Conservation (phyloP, 2,888 invertebrate genomes). For the Xestobium rufovillosum region DNA sequence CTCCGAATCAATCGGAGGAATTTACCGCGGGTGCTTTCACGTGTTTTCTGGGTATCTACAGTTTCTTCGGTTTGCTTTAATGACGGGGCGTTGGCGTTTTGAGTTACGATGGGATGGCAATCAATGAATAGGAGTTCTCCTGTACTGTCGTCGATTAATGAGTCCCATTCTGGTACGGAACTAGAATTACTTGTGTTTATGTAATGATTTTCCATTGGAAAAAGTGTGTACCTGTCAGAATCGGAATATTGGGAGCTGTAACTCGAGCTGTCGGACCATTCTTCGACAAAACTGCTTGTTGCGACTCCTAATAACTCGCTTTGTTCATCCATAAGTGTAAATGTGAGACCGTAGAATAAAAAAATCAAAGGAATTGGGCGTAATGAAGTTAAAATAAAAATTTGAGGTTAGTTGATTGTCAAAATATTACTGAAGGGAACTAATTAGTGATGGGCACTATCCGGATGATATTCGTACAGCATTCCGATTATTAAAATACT, state of each 20-base stretch:
- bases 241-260: slow-evolving; percentile 52
- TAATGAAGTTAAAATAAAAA: too few species aligned
- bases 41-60: slow-evolving; percentile 33
- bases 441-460: too few species aligned
- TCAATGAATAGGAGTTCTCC: slow-evolving; percentile 63
- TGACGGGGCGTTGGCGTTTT: slow-evolving; percentile 29
- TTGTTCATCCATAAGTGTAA: slow-evolving; percentile 1
- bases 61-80: slow-evolving; percentile 20
- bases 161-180: slow-evolving; percentile 63
- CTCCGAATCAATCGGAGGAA: slow-evolving; percentile 47
- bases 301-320: too few species aligned
- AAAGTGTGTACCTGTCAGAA: slow-evolving; percentile 48
- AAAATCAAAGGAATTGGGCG: too few species aligned
- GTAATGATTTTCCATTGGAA: slow-evolving; percentile 7
- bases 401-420: too few species aligned
- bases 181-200: slow-evolving; percentile 35
- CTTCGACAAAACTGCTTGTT: slow-evolving; percentile 29
- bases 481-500: too few species aligned
- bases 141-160: slow-evolving; percentile 51
- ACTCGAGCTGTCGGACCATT: slow-evolving; percentile 40
- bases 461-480: too few species aligned
- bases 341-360: too few species aligned
- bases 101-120: slow-evolving; percentile 44
- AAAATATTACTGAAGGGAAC: too few species aligned
- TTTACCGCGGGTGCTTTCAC: slow-evolving; percentile 44